Base-by-base conservation (phyloP, 2,113 vertebrate genomes). In the Boleophthalmus pectinirostris region DNA sequence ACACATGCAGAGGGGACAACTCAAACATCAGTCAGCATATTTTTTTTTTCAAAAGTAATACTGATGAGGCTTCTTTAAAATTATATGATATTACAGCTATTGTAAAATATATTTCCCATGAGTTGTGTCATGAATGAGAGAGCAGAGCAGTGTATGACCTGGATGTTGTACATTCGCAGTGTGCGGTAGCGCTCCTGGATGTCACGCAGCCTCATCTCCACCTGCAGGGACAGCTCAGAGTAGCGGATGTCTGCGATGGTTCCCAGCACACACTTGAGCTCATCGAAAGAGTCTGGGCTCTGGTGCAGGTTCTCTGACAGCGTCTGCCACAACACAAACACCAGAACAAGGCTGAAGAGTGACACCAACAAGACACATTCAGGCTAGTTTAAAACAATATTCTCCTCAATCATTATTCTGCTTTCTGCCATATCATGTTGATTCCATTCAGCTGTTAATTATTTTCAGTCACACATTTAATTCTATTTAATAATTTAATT, bases 161-260 rank as follows among this genome's bases (percentile, higher is more conserved):
- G 79, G 72, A 97, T 74, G 43, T 88, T 84, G 73, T 99, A 97
- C 85, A 96, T 91, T 0, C 76, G 83, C 75, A 99, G 82, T 57
- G 96, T 99, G 73, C 95, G 93, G 87, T 99, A 98, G 84, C 90
- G 88, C 87, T 99, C 98, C 77, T 93, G 88, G 20, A 97, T 91
- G 12, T 97, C 96, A 38, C 57, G 80, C 77, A 94, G 92, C 16
- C 92, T 93, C 76, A 97, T 74, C 69, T 98, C 97, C 84, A 97
- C 95, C 3, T 87, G 57, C 0, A 97, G 69, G 63, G 96, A 95
- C 82, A 95, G 93, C 46, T 74, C 73, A 79, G 61, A 64, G 33
- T 21, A 64, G 18, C 71, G 93, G 80, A 98, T 94, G 68, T 94
- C 88, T 1, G 92, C 90, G 68, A 99, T 97, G 0, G 96, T 95